These are phyloP conservation scores for Etheostoma cragini DNA, from an alignment of 2,113 vertebrate genomes.

Conservation along the genomic window DNA sequence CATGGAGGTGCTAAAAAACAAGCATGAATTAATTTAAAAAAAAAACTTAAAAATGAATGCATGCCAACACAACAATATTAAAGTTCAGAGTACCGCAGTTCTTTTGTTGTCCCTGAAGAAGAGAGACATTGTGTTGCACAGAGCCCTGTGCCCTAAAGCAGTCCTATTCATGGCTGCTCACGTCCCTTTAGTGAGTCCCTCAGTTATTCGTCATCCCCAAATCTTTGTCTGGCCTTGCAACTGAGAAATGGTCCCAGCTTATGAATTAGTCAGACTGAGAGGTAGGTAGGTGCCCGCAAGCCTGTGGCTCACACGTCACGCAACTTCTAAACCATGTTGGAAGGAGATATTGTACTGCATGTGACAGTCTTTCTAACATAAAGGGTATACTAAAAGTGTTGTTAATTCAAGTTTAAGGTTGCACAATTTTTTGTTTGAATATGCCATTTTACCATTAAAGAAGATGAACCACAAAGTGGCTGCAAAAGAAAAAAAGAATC, in stretches of 20 bases:
- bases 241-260: not conserved
- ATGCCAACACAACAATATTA: not conserved
- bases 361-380: not conserved
- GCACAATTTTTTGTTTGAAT: not conserved
- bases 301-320: not conserved
- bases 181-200: not conserved
- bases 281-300: not conserved
- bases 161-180: not conserved
- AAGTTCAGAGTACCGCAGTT: not conserved
- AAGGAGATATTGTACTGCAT: not conserved
- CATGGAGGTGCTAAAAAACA: not conserved
- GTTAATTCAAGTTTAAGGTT: not conserved
- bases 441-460: not conserved
- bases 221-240: not conserved
- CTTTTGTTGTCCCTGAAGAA: not conserved
- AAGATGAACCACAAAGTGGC: not conserved
- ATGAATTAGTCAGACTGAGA: not conserved
- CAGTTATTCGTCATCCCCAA: not conserved
- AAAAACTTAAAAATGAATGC: not conserved
- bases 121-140: not conserved
- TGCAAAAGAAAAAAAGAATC: not conserved
- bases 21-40: rapidly evolving
- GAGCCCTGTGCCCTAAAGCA: not conserved
- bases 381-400: not conserved
- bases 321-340: not conserved